Conservation (phyloP, 92 coral and sea anemone genomes). For the Porites lobata region DNA sequence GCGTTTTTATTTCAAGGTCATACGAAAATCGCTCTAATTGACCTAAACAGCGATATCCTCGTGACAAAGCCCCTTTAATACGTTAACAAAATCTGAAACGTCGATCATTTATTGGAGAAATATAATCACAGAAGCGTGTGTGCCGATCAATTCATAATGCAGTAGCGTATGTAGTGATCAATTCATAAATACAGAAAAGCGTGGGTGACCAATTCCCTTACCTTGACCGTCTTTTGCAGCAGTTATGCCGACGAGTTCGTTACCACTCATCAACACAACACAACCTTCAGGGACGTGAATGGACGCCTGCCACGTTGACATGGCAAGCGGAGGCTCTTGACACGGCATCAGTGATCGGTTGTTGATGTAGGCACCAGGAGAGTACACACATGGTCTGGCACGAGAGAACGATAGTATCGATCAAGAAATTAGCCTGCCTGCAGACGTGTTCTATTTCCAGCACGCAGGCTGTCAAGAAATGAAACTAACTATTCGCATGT, state of each 20-base stretch:
- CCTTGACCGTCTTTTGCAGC: slow-evolving; percentile 51
- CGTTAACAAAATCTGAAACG: too few relatives aligned
- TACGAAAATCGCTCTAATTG: too few relatives aligned
- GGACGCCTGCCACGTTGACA: slow-evolving; percentile 99
- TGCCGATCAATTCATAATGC: too few relatives aligned
- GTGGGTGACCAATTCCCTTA: neutral
- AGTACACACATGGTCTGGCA: slow-evolving; percentile 90
- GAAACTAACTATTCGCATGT: too few relatives aligned
- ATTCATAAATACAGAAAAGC: too few relatives aligned
- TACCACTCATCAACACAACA: slow-evolving; percentile 94
- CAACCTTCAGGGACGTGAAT: slow-evolving; percentile 97
- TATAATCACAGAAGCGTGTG: too few relatives aligned
- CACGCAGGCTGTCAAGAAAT: neutral
- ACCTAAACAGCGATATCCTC: too few relatives aligned
- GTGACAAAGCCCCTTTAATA: too few relatives aligned
- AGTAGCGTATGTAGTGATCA: too few relatives aligned
- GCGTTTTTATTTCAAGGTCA: too few relatives aligned
- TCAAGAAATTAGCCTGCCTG: neutral
- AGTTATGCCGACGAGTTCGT: slow-evolving; percentile 67
- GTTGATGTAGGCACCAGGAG: slow-evolving; percentile 99
- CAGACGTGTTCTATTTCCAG: too few relatives aligned
- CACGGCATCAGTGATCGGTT: slow-evolving; percentile 99
- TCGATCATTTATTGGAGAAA: too few relatives aligned
- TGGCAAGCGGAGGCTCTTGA: slow-evolving; percentile 99
- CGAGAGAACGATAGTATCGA: neutral